phyloP scores from a whole-genome alignment of 2,113 vertebrate genomes.

The Sinocyclocheilus anshuiensis region DNA sequence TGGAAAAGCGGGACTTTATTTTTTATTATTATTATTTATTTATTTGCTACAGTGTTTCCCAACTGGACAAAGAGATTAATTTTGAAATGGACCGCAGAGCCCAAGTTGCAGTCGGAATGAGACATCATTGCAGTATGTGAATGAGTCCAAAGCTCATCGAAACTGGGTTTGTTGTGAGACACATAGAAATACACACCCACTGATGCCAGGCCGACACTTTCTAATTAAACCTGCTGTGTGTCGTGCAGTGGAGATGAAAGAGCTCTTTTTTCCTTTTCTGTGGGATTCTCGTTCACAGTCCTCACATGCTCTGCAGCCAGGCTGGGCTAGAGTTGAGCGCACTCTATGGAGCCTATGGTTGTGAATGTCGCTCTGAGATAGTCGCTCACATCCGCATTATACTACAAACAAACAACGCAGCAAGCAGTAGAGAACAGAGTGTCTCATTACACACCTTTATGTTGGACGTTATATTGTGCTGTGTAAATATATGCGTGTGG shows the following conservation, averaged over 20 bases:
- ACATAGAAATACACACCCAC: conserved; percentile 15
- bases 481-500: background rate
- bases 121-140: background rate
- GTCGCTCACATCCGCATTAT: conserved; percentile 6
- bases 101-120: background rate
- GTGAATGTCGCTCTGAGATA: background rate
- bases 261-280: conserved; percentile 22
- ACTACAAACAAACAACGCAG: background rate
- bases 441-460: background rate
- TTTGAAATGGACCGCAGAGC: background rate
- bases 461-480: background rate
- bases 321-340: conserved; percentile 2
- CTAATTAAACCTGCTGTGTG: conserved; percentile 49
- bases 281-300: conserved; percentile 35
- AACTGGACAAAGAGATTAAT: conserved; percentile 13
- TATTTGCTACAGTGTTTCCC: background rate
- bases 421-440: background rate
- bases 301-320: conserved; percentile 23
- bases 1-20: background rate
- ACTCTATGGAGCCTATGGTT: background rate
- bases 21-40: background rate
- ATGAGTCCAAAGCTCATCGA: conserved; percentile 23
- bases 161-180: conserved; percentile 25
- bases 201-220: conserved; percentile 40
- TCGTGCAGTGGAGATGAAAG: conserved; percentile 21